Evolutionary conservation across 2,113 vertebrate genomes (phyloP), one percentile per base, ranked within the genome.

Genomic region (Sakesphorus luctuosus): DNA sequence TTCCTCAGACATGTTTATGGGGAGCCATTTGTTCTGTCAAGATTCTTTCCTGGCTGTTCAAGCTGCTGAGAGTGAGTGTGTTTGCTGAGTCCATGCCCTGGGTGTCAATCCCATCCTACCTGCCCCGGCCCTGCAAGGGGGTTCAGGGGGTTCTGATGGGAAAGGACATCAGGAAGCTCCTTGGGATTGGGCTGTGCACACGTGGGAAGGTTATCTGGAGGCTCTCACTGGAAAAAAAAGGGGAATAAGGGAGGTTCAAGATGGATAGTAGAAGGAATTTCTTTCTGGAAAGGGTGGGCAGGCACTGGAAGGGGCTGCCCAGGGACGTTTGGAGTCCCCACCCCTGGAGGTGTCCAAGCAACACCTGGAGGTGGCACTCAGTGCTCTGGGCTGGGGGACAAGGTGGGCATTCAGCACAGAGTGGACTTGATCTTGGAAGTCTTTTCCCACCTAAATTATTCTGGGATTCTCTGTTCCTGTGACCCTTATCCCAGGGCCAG

Each of bases 1-100:
- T 97, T 97, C 96, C 94, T 97, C 15, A 49, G 95, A 95, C 91
- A 97, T 97, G 90, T 97, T 97, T 97, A 97, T 91, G 78, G n/a
- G 68, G 62, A 94, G 73, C 75, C 93, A 97, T 94, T 92, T 92
- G 84, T 91, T 96, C 96, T 94, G 91, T 93, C 94, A 96, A 49
- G 81, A 78, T 75, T n/a, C 40, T 91, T 94, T 96, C 92, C 81
- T 82, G 76, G 21, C 93, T 92, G 71, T 90, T 94, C 61, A 19
- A n/a, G 36, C 35, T 77, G 83, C 88, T 97, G 80, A 36, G 95
- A 91, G 69, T 71, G 63, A 91, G 69, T 18, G 69, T 52, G 85
- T 53, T 49, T 85, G 72, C 71, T 40, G 65, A 88, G 77, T 29
- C 61, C 15, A 18, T 40, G 16, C 20, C 52, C 65, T 18, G 18